Conservation (phyloP, 2,888 invertebrate genomes). For the Pterobdella sp. region DNA sequence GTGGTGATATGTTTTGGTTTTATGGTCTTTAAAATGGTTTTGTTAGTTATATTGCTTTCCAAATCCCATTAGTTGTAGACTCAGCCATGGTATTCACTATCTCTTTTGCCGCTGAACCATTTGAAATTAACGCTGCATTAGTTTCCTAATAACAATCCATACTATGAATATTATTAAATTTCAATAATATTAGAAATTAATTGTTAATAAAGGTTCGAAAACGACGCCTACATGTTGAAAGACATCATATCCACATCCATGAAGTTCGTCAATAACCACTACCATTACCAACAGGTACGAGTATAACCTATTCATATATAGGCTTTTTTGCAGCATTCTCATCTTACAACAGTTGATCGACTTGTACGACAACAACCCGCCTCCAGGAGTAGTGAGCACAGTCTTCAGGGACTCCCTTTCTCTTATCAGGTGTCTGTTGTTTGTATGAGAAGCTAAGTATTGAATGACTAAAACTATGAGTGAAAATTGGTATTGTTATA, state of each 20-base stretch:
- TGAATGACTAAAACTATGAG: too few species aligned
- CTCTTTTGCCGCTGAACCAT: not conserved
- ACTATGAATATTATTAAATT: too few species aligned
- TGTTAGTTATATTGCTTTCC: not conserved
- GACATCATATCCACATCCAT: conserved; percentile 47
- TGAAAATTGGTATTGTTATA: too few species aligned
- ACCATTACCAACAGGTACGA: conserved; percentile 45
- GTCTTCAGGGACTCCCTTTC: not conserved
- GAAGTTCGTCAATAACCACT: conserved; percentile 44
- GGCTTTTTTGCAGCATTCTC: too few species aligned
- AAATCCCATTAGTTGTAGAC: not conserved
- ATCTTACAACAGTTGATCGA: conserved; percentile 1
- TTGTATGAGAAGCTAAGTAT: too few species aligned
- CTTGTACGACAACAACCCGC: not conserved
- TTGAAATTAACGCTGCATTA: too few species aligned
- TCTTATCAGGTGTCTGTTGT: conserved; percentile 5
- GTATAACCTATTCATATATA: not conserved
- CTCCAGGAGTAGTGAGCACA: not conserved
- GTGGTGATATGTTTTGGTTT: too few species aligned
- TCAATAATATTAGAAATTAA: not conserved
- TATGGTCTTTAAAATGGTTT: too few species aligned
- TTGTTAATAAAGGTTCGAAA: conserved; percentile 42
- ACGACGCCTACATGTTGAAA: conserved; percentile 44
- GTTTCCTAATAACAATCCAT: too few species aligned
- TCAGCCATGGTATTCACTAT: not conserved